These are phyloP conservation scores for Tanaodytes sp. DNA, from an alignment of 2,888 invertebrate species.

Conservation along the genomic window DNA sequence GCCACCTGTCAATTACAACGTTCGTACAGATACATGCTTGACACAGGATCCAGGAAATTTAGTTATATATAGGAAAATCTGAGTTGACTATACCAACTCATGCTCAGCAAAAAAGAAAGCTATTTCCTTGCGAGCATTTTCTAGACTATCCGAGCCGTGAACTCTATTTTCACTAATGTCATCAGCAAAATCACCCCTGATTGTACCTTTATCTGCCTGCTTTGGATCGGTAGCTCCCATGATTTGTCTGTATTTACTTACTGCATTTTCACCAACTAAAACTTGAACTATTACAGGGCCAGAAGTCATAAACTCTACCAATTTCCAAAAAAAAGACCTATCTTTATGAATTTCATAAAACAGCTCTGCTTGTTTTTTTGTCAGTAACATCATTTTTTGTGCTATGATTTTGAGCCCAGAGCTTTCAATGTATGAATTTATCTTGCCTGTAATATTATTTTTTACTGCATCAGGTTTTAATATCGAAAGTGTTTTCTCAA, in stretches of 20 bases:
- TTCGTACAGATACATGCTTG: slow-evolving; percentile 9
- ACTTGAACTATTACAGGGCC: slow-evolving; percentile 31
- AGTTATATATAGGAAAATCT: slow-evolving; percentile 15
- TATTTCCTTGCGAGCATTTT: slow-evolving; percentile 28
- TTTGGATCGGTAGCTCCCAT: slow-evolving; percentile 40
- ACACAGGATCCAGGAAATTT: slow-evolving; percentile 3
- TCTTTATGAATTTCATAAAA: slow-evolving; percentile 37
- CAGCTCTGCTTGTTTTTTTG: slow-evolving; percentile 38
- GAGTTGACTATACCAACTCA: slow-evolving; percentile 35
- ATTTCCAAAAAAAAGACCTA: slow-evolving; percentile 37
- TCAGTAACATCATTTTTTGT: slow-evolving; percentile 33
- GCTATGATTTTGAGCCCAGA: slow-evolving; percentile 34
- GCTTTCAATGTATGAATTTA: slow-evolving; percentile 29
- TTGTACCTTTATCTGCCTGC: slow-evolving; percentile 34
- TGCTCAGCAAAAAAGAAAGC: slow-evolving; percentile 36
- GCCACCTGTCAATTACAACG: slow-evolving; percentile 13
- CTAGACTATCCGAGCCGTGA: slow-evolving; percentile 36
- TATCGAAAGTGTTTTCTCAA: slow-evolving; percentile 38
- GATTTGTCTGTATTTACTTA: slow-evolving; percentile 26
- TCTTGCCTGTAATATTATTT: slow-evolving; percentile 34
- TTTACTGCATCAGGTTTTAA: slow-evolving; percentile 37
- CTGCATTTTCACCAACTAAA: slow-evolving; percentile 38
- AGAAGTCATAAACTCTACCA: slow-evolving; percentile 35
- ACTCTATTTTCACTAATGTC: slow-evolving; percentile 31
- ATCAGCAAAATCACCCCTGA: slow-evolving; percentile 35